Conservation (phyloP, 2,113 vertebrate genomes). For the Solenodon paradoxus region DNA sequence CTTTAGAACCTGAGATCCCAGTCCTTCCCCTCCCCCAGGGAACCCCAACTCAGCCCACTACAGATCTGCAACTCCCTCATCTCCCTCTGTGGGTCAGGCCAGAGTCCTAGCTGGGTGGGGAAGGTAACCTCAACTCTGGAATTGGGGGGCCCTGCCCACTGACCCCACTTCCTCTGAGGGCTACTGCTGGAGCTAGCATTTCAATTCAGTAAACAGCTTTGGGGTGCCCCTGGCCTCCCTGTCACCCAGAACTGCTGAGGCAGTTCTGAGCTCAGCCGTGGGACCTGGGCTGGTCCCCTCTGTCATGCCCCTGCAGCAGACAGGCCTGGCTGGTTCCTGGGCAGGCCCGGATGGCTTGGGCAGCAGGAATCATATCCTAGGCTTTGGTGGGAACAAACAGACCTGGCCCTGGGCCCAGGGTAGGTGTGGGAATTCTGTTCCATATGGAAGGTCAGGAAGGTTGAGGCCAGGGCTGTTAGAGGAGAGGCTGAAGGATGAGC, state of each 20-base stretch:
- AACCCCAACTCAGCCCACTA: neutral
- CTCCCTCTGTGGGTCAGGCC: neutral
- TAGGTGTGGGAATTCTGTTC: constrained; percentile 32
- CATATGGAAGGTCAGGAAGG: neutral
- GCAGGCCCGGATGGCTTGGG: neutral
- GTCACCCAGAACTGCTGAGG: neutral
- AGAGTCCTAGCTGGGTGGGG: neutral
- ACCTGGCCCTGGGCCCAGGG: neutral
- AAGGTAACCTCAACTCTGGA: neutral
- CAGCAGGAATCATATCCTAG: neutral
- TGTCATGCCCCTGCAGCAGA: neutral
- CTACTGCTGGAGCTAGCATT: neutral
- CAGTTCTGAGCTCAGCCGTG: neutral
- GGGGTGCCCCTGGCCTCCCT: neutral
- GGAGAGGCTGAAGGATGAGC: neutral
- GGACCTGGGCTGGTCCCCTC: neutral
- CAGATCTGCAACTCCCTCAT: neutral
- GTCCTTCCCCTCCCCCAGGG: neutral
- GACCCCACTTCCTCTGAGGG: neutral
- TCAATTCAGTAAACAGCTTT: accelerated
- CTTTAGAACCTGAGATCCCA: neutral
- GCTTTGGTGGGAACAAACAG: neutral
- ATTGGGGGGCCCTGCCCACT: neutral
- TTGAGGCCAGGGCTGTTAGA: neutral
- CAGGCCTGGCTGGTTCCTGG: neutral